phyloP scores from a whole-genome alignment of 1,140 invertebrate species.

The Aplysia californica region DNA sequence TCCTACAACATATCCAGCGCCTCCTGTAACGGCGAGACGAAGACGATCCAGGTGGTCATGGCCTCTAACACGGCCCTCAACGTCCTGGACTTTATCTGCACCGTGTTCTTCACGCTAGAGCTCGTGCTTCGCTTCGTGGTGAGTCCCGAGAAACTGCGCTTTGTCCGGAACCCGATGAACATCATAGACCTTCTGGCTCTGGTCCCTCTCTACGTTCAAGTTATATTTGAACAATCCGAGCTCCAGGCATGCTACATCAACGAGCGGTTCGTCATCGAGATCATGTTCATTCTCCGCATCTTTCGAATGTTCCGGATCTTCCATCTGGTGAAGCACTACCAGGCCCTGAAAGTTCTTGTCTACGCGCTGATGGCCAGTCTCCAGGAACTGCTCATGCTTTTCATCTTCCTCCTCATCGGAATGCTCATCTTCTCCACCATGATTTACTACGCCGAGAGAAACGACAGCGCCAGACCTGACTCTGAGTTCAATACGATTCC shows the following conservation, averaged over 20 bases:
- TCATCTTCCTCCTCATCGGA: constrained; percentile 96
- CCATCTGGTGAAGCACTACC: constrained; percentile 63
- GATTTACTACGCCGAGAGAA: constrained; percentile 96
- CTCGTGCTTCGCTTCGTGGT: constrained; percentile 66
- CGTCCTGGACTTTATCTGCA: constrained; percentile 64
- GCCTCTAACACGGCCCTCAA: constrained; percentile 47
- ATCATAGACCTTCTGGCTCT: constrained; percentile 70
- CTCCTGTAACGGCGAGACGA: constrained; percentile 25
- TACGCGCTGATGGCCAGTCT: constrained; percentile 62
- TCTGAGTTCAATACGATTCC: constrained; percentile 60
- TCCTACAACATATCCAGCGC: constrained; percentile 62
- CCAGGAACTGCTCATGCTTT: constrained; percentile 75
- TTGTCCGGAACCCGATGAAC: constrained; percentile 67
- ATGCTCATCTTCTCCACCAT: constrained; percentile 98
- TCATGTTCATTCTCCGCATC: constrained; percentile 62
- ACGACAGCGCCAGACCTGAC: constrained; percentile 33
- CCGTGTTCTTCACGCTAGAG: constrained; percentile 69
- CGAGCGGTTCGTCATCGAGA: constrained; percentile 55
- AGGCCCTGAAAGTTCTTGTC: constrained; percentile 61
- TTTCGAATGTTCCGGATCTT: constrained; percentile 65
- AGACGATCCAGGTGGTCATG: constrained; percentile 18
- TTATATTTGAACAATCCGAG: constrained; percentile 48
- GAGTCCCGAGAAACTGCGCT: constrained; percentile 64
- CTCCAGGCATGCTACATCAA: constrained; percentile 55
- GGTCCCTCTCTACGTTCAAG: constrained; percentile 67